Evolutionary conservation across 2,113 vertebrate species (phyloP).

Genomic region (Cervus canadensis): DNA sequence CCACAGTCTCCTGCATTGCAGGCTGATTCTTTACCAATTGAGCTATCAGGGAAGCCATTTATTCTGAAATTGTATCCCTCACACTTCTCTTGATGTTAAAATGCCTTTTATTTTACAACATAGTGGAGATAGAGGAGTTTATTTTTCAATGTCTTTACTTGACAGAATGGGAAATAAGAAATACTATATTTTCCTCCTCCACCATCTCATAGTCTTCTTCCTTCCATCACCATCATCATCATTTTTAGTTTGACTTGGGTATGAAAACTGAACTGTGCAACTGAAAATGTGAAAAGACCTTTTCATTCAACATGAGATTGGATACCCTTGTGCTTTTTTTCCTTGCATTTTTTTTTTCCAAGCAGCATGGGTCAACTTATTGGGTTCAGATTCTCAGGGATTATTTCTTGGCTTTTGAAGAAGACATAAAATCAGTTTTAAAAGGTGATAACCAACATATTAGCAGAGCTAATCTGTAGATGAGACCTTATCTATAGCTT

Average conservation of each 20-base stretch:
- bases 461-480: background rate
- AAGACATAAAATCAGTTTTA: background rate
- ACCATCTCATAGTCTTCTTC: background rate
- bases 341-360: background rate
- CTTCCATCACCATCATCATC: background rate
- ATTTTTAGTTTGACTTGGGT: background rate
- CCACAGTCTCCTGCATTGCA: too few species aligned
- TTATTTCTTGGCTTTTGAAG: background rate
- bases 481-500: background rate
- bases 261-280: background rate
- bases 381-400: background rate
- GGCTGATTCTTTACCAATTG: too few species aligned
- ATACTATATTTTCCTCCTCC: background rate
- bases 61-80: background rate
- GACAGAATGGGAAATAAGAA: background rate
- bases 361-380: background rate
- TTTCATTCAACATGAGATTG: background rate
- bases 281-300: background rate
- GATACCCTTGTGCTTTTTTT: constrained; percentile 39
- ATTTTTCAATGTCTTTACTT: background rate
- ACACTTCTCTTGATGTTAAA: background rate
- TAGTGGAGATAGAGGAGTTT: background rate
- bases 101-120: background rate
- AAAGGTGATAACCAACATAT: background rate
- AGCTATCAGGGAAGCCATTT: background rate